Base-by-base conservation (phyloP, 1,140 invertebrate species). In the Ips typographus region DNA sequence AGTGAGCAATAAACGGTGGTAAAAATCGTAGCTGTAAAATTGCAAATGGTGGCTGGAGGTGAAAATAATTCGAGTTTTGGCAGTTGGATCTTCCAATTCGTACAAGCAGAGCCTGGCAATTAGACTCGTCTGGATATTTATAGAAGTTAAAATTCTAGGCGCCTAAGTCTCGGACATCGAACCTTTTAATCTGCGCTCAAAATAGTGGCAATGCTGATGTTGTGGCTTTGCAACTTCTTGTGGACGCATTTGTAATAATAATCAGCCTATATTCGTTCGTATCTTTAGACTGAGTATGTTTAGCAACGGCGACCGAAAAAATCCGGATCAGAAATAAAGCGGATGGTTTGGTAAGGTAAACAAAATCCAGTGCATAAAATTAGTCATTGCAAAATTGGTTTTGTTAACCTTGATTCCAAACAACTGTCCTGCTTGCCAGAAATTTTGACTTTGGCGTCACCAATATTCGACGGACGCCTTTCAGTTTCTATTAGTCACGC, bases 71-170 rank as follows among this genome's bases (percentile, higher is more conserved):
- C 69, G 71, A 74, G 73, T 75, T 77, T 77, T 77, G 75, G 75
- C 75, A 73, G 73, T 75, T 77, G 69, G 74, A 71, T 70, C 75
- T 75, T 74, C 73, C 72, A 74, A 76, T 77, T 75, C 74, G 75
- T 76, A 76, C 73, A 73, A 72, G 70, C 71, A 53, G 64, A 58
- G 77, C 72, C 39, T 38, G 55, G 77, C 76, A 78, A 78, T 78
- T 78, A 77, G 74, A 71, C 76, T 68, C 77, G 77, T 76, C 76
- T 71, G 72, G 71, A 64, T 78, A 78, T 78, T 78, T 78, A 77
- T 78, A 78, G 76, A 78, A 71, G 77, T 77, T 77, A 77, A 78
- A 78, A 77, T 77, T 76, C 76, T 77, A 77, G 77, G 76, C 77
- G 77, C 77, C 77, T 73, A 74, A 74, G 76, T 68, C 77, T 61